Evolutionary conservation across 2,888 invertebrate species (phyloP).

Genomic region (Entomobrya proxima): DNA sequence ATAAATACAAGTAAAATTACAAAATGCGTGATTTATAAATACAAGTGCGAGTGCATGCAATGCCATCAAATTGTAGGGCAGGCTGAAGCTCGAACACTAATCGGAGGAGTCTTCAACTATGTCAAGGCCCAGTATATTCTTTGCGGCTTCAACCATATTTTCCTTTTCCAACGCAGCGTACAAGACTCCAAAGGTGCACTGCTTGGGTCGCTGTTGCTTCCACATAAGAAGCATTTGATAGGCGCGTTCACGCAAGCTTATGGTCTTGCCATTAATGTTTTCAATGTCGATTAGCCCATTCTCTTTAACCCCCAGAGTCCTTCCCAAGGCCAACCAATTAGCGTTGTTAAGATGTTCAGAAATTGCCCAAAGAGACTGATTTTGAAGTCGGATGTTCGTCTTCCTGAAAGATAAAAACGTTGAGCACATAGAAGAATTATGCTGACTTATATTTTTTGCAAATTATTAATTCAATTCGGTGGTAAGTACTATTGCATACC

Average conservation of each 20-base stretch:
- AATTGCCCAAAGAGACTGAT: conserved; percentile 75
- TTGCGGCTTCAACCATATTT: conserved; percentile 74
- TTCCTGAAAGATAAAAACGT: conserved; percentile 58
- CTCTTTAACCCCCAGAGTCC: conserved; percentile 70
- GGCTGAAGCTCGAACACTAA: background rate
- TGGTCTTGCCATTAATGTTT: conserved; percentile 67
- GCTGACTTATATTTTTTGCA: background rate
- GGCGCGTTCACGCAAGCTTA: conserved; percentile 76
- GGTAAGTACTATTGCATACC: background rate
- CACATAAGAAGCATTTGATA: conserved; percentile 76
- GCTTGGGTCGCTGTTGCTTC: conserved; percentile 74
- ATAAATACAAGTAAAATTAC: too few species aligned
- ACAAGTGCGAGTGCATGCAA: too few species aligned
- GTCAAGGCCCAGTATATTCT: conserved; percentile 45
- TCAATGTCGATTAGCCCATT: conserved; percentile 73
- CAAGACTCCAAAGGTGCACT: conserved; percentile 75
- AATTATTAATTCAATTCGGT: background rate
- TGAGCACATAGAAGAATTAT: background rate
- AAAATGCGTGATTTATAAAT: too few species aligned
- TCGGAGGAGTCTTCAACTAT: background rate
- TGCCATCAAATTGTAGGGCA: too few species aligned
- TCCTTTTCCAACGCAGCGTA: conserved; percentile 74
- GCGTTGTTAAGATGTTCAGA: conserved; percentile 70
- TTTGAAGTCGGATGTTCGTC: conserved; percentile 69
- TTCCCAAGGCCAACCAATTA: conserved; percentile 75